These are phyloP conservation scores for Pseudorectes ferrugineus DNA, from an alignment of 2,113 vertebrate genomes.

Conservation along the genomic window DNA sequence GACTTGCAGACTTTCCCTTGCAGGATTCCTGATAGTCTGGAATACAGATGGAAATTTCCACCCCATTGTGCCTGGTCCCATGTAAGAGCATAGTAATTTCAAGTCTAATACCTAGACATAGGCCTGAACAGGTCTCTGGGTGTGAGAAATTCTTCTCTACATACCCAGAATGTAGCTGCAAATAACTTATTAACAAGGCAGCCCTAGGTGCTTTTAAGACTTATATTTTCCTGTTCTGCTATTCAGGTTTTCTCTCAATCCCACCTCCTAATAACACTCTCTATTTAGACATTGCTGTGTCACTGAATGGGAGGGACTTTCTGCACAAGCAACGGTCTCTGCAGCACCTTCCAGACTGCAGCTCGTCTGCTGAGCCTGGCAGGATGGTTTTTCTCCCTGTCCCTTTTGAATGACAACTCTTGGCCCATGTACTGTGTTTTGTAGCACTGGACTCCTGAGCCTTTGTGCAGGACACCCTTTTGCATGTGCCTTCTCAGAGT, in stretches of 20 bases:
- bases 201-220: background rate
- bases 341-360: background rate
- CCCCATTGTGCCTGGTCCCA: background rate
- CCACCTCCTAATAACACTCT: background rate
- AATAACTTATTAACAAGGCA: slow-evolving; percentile 37
- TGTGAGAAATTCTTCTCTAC: slow-evolving; percentile 19
- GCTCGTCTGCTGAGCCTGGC: background rate
- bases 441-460: background rate
- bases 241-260: background rate
- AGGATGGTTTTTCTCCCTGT: background rate
- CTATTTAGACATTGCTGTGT: background rate
- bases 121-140: background rate
- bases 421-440: background rate
- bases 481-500: background rate
- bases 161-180: background rate
- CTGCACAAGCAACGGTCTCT: background rate
- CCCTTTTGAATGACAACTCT: background rate
- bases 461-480: background rate
- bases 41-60: background rate
- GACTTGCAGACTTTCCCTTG: background rate
- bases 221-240: background rate
- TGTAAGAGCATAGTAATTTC: background rate
- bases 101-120: background rate
- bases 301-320: background rate
- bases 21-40: background rate